Base-by-base conservation (phyloP, 2,113 vertebrate genomes). In the Pseudois nayaur region DNA sequence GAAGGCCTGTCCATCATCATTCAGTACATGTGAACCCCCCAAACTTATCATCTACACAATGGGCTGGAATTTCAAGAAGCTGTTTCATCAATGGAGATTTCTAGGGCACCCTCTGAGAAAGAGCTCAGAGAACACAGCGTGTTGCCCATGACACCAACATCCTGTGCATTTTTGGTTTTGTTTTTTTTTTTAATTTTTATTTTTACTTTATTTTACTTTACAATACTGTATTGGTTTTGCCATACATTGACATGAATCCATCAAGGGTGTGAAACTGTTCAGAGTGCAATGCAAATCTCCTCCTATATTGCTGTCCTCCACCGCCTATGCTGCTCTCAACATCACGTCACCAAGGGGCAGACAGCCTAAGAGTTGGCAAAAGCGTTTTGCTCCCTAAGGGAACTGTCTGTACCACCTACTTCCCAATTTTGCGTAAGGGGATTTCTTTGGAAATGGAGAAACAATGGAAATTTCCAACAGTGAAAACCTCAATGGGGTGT, bases 391-490 rank as follows among this genome's bases (percentile, higher is more conserved):
- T 92, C 97, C 82, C 52, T 90, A 95, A 87, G 48, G 33, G 93
- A 82, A 98, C 48, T 7, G 15, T 87, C 84, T 84, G 91, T 85
- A 93, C 45, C 93, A 59, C 96, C 97, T 82, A 88, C 60, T 88
- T 98, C 95, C 97, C 83, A 97, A 87, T 76, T 96, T 43, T 57
- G 62, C 40, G 79, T 95, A 88, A 89, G 97, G 91, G 29, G 94
- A 97, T 95, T 94, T 90, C 96, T 98, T 97, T 59, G 82, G 3
- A 98, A 91, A 97, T 82, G 86, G 97, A 91, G 67, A 97, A 96
- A 86, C 36, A 59, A 57, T 81, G 40, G 48, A 95, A 98, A 97
- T 94, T 95, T 95, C 79, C 96, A 81, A 91, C 94, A 97, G 98
- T 90, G 86, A 97, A 97, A 67, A 81, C 88, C 71, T 98, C 95